Percentiles rank a stretch among this genome's conserved stretches.
phyloP scores from a whole-genome alignment of 2,797 vertebrate genomes.

The Craterocephalus amniculus region DNA sequence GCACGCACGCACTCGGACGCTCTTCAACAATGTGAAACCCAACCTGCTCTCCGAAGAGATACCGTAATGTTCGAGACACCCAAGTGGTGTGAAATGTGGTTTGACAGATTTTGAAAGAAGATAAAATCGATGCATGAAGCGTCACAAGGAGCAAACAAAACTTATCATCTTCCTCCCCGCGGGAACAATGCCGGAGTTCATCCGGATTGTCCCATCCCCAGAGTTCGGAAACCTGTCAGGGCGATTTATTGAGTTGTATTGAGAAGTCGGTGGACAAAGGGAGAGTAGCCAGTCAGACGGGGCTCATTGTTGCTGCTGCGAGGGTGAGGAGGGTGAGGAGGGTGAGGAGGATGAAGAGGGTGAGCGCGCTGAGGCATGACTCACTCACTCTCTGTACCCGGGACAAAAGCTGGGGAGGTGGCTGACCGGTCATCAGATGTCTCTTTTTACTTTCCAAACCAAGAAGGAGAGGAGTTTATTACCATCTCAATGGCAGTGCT shows the following conservation, averaged over 20 bases:
- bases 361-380: conserved; percentile 52
- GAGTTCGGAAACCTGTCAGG: conserved; percentile 69
- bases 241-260: conserved; percentile 80
- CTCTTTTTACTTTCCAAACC: conserved; percentile 73
- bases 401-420: conserved; percentile 74
- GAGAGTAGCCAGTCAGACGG: conserved; percentile 50
- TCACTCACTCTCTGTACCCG: conserved; percentile 33
- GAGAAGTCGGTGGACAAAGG: conserved; percentile 66
- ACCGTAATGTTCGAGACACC: conserved; percentile 14
- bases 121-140: conserved; percentile 27
- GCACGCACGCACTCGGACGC: background rate
- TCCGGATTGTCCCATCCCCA: conserved; percentile 43
- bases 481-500: conserved; percentile 68
- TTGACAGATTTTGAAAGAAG: conserved; percentile 62
- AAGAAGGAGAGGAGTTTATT: conserved; percentile 71
- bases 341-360: conserved; percentile 60
- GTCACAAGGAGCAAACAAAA: conserved; percentile 41
- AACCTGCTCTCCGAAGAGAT: conserved; percentile 4
- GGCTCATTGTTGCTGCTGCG: conserved; percentile 60
- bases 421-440: conserved; percentile 79
- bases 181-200: conserved; percentile 43
- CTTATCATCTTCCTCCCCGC: conserved; percentile 28
- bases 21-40: accelerated
- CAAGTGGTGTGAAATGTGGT: conserved; percentile 48
- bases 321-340: conserved; percentile 57